Conservation (phyloP, 2,888 invertebrate species). For the Lasius platythorax region DNA sequence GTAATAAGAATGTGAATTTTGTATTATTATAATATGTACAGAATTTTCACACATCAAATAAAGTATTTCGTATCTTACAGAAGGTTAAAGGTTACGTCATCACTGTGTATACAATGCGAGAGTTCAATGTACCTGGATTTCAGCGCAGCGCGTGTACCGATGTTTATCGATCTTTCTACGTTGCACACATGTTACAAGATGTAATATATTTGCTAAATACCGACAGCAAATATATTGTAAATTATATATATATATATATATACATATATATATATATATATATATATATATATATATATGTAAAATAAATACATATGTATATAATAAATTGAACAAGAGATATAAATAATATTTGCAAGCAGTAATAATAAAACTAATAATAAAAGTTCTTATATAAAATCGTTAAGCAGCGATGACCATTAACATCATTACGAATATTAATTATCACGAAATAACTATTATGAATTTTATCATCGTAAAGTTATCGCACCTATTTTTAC, state of each 20-base stretch:
- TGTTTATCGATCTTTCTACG: conserved; percentile 41
- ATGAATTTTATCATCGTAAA: not conserved
- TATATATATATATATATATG: too few relatives aligned
- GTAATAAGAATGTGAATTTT: not conserved
- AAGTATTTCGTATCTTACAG: not conserved
- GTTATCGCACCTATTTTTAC: not conserved
- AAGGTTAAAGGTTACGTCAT: conserved; percentile 36
- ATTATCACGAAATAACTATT: not conserved
- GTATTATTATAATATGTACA: not conserved
- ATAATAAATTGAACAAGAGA: not conserved
- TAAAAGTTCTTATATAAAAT: not conserved
- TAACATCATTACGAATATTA: not conserved
- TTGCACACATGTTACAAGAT: conserved; percentile 1
- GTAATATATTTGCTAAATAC: not conserved
- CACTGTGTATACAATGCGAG: not conserved
- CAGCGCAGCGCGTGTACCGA: not conserved
- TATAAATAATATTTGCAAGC: not conserved
- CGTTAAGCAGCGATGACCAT: not conserved
- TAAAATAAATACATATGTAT: not conserved
- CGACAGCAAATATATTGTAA: not conserved
- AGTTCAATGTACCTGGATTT: conserved; percentile 38
- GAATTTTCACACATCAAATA: not conserved
- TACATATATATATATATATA: not conserved
- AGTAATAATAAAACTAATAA: not conserved
- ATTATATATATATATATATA: not conserved